Base-by-base conservation (phyloP, 2,113 vertebrate genomes). In the Eulemur macaco region DNA sequence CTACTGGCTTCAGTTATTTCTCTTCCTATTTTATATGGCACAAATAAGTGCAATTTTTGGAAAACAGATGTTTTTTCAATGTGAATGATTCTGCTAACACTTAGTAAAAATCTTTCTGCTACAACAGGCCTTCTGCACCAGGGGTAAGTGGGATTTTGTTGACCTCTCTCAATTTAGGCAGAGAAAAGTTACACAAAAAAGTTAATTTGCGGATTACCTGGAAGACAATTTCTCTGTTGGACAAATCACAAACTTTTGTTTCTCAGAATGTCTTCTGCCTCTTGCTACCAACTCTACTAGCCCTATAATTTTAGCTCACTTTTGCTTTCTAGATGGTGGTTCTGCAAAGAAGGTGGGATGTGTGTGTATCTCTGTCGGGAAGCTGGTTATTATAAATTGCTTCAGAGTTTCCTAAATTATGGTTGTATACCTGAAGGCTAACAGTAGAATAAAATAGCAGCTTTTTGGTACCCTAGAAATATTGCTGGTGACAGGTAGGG, bases 11-110 rank as follows among this genome's bases (percentile, higher is more conserved):
- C 54, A 42, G 63, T 83, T 83, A 91, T 86, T 96, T 94, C 80
- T 83, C 78, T 96, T 86, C 82, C 71, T 96, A 87, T 96, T 97
- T 96, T 71, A 50, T 56, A 63, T 95, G 94, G 78, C 84, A 89
- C 34, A 93, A 68, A 89, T 89, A 91, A 42, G 29, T 91, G 80
- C n/a, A 80, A 66, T 77, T 88, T 94, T 74, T 29, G 74, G 58
- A n/a, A 94, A 94, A 64, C 37, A 95, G 27, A 87, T 83, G 5
- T 81, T 93, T 86, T 92, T 37, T 45, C 29, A 77, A 1, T 95
- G 69, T 87, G 80, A 89, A 66, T 92, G 39, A 94, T 89, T 89
- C 58, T 68, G 45, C 69, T 95, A 83, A 89, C 45, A 82, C 42
- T 95, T 86, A 78, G 21, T 60, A 68, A 94, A 93, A 86, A 25